Evolutionary conservation across 2,888 invertebrate genomes (phyloP), one percentile per base, ranked within the genome.

Genomic region (Agonopterix subpropinquella): DNA sequence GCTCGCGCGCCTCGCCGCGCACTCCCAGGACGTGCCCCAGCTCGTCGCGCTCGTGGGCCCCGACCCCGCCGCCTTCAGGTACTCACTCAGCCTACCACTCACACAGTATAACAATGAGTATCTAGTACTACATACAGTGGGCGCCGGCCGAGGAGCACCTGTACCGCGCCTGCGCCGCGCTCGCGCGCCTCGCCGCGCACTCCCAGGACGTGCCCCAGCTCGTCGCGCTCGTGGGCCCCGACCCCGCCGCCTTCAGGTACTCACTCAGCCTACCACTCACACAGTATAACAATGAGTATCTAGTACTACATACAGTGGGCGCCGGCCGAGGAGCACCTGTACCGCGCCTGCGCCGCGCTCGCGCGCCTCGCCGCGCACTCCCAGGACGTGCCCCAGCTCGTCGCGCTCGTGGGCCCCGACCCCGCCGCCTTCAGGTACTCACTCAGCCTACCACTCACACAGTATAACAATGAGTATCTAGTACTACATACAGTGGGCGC

Each of bases 41-140:
- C 91, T 97, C 53, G 92, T 97, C 57, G 95, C 96, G 76, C 94
- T 97, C 93, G 94, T 97, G 69, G 97, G 97, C 15, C 97, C 97
- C 8, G 93, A 94, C 79, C 96, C 97, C 44, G 90, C 91, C 65
- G 92, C 93, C 67, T 96, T 96, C 84, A 91, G 93, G 69, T 79
- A 53, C 28, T 1, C 13, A 8, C n/a, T 15, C 4, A 4, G 18
- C n/a, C n/a, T n/a, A n/a, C n/a, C n/a, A n/a, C n/a, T n/a, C n/a
- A n/a, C n/a, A n/a, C n/a, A n/a, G n/a, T n/a, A n/a, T n/a, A n/a
- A n/a, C n/a, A n/a, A n/a, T n/a, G n/a, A n/a, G n/a, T n/a, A n/a
- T n/a, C n/a, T n/a, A n/a, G n/a, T n/a, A n/a, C n/a, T n/a, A n/a
- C n/a, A n/a, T n/a, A n/a, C 94, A 93, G 70, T 91, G 91, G 49